A percentile compares a stretch with the other conserved stretches of the same genome.
Conservation (phyloP, 2,888 invertebrate species). For the Matsumyia berberina region DNA sequence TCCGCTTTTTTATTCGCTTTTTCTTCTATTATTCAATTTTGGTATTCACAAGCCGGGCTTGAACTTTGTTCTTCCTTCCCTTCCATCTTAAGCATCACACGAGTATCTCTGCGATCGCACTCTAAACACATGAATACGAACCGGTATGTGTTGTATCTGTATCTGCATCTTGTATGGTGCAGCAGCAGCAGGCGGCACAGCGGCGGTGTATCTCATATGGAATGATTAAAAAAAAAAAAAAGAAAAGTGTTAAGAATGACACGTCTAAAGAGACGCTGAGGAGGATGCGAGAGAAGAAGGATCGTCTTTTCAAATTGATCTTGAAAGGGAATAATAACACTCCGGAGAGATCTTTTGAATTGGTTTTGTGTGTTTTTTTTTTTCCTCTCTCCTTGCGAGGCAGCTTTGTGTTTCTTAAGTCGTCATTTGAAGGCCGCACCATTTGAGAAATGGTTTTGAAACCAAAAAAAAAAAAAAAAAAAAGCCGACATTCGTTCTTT, state of each 20-base stretch:
- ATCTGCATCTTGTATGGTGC: slow-evolving; percentile 50
- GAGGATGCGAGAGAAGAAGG: slow-evolving; percentile 74
- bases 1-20: slow-evolving; percentile 12
- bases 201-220: slow-evolving; percentile 60
- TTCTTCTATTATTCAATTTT: slow-evolving; percentile 67
- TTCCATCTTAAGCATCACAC: background rate
- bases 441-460: slow-evolving; percentile 70
- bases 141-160: slow-evolving; percentile 47
- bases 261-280: slow-evolving; percentile 73
- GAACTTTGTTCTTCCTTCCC: slow-evolving; percentile 37
- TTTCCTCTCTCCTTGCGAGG: slow-evolving; percentile 49
- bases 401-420: slow-evolving; percentile 62
- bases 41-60: slow-evolving; percentile 41
- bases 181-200: slow-evolving; percentile 50
- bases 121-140: slow-evolving; percentile 19
- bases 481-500: slow-evolving; percentile 38
- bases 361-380: slow-evolving; percentile 14
- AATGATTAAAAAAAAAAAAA: slow-evolving; percentile 61
- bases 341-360: slow-evolving; percentile 68
- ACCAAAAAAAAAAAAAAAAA: slow-evolving; percentile 32
- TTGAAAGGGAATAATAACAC: slow-evolving; percentile 75
- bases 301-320: slow-evolving; percentile 75
- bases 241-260: slow-evolving; percentile 76
- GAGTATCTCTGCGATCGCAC: slow-evolving; percentile 57
- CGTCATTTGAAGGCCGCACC: slow-evolving; percentile 70